Percentiles rank a stretch among this genome's conserved stretches.
Evolutionary conservation across 2,888 invertebrate genomes (phyloP).

Genomic region (Mactromeris polynyma): DNA sequence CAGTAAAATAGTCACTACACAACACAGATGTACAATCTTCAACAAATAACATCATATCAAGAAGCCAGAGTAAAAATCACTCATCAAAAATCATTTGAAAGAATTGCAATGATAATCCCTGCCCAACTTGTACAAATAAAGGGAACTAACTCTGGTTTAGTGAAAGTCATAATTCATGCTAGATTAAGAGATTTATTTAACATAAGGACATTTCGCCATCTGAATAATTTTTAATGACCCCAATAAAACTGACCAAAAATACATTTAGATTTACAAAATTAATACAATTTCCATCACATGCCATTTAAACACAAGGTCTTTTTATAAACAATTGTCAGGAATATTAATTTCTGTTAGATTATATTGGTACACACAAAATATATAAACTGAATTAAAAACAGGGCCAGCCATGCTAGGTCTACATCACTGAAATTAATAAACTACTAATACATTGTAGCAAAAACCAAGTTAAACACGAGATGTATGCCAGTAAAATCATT

Average conservation of each 20-base stretch:
- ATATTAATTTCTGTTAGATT: neutral
- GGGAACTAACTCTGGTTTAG: neutral
- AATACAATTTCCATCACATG: no score
- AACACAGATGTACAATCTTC: slow-evolving; percentile 28
- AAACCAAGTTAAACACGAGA: neutral
- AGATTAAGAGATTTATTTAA: neutral
- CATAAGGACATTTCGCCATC: no score
- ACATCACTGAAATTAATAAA: neutral
- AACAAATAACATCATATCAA: slow-evolving; percentile 14
- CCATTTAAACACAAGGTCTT: no score
- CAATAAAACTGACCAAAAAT: no score
- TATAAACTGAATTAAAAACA: no score
- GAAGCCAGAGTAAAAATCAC: neutral
- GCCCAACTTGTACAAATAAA: neutral
- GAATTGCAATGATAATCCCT: neutral
- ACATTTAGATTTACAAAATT: no score
- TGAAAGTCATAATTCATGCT: neutral
- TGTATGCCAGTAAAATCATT: neutral
- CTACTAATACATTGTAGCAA: neutral
- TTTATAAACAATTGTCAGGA: neutral
- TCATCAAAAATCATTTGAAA: neutral
- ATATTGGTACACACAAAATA: no score
- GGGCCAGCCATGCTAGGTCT: no score
- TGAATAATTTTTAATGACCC: no score
- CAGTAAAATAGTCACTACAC: slow-evolving; percentile 57